Evolutionary conservation across 1,140 invertebrate genomes (phyloP).

Genomic region (Drosophila melanica): DNA sequence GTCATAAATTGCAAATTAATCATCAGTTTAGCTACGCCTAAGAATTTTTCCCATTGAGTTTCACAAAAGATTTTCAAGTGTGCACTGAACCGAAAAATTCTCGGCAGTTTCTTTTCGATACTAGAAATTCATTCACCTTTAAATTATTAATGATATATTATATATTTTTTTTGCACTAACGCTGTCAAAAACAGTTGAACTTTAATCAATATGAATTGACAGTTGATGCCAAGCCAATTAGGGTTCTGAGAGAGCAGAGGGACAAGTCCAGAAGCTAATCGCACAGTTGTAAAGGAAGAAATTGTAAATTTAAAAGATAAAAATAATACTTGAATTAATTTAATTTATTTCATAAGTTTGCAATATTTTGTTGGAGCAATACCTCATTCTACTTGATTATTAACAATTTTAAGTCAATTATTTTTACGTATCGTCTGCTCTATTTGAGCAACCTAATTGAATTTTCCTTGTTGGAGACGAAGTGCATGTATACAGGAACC

Average conservation of each 20-base stretch:
- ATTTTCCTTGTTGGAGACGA: slow-evolving; percentile 13
- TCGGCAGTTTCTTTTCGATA: slow-evolving; percentile 10
- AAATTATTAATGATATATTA: slow-evolving; percentile 79
- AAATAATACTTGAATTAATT: too few relatives aligned
- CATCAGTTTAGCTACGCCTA: slow-evolving; percentile 65
- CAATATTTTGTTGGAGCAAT: neutral
- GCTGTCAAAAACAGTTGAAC: slow-evolving; percentile 55
- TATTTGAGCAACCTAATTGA: slow-evolving; percentile 17
- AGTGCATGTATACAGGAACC: slow-evolving; percentile 6
- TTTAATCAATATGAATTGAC: slow-evolving; percentile 11
- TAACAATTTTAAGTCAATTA: slow-evolving; percentile 28
- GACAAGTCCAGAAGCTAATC: neutral
- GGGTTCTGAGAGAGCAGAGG: neutral
- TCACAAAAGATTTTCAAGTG: slow-evolving; percentile 61
- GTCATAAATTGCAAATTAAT: slow-evolving; percentile 77
- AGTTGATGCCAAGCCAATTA: slow-evolving; percentile 38
- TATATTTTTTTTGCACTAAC: slow-evolving; percentile 12
- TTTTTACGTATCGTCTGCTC: slow-evolving; percentile 5
- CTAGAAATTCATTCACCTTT: slow-evolving; percentile 64
- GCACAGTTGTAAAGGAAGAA: neutral
- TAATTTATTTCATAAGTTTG: too few relatives aligned
- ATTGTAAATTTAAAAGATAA: too few relatives aligned
- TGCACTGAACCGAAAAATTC: slow-evolving; percentile 56
- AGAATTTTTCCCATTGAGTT: slow-evolving; percentile 27
- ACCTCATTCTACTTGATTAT: too few relatives aligned